Evolutionary conservation across 2,888 invertebrate genomes (phyloP).

Genomic region (Ceratothoa steindachneri): DNA sequence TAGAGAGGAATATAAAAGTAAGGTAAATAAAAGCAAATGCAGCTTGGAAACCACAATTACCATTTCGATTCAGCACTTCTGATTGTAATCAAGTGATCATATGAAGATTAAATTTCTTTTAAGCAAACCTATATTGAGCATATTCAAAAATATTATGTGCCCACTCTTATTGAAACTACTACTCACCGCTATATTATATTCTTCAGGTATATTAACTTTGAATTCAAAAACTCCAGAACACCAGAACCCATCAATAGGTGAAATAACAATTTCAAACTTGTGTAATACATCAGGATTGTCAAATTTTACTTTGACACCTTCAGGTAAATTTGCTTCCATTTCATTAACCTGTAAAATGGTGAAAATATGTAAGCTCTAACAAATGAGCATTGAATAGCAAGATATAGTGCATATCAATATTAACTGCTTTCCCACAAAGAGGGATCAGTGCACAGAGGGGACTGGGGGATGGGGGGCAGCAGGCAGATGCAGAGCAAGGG

Average conservation of each 20-base stretch:
- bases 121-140: too few relatives aligned
- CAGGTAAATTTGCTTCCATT: slow-evolving; percentile 78
- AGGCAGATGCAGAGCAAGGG: too few relatives aligned
- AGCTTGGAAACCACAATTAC: too few relatives aligned
- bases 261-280: slow-evolving; percentile 71
- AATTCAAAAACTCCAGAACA: slow-evolving; percentile 80
- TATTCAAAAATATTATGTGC: too few relatives aligned
- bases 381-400: too few relatives aligned
- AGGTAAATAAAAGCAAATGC: too few relatives aligned
- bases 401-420: not conserved
- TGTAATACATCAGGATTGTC: slow-evolving; percentile 76
- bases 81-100: too few relatives aligned
- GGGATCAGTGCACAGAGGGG: not conserved
- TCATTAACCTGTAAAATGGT: slow-evolving; percentile 55
- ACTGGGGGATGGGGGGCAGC: too few relatives aligned
- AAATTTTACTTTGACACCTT: slow-evolving; percentile 73
- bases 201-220: slow-evolving; percentile 79
- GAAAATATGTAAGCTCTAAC: not conserved
- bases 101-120: too few relatives aligned
- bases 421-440: not conserved
- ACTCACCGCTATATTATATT: slow-evolving; percentile 92
- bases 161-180: too few relatives aligned
- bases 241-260: slow-evolving; percentile 86
- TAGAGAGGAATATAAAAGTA: too few relatives aligned
- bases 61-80: too few relatives aligned